Conservation (phyloP, 30 jellyfish, hydroid and myxozoan genomes). For the Aurelia coerulea region DNA sequence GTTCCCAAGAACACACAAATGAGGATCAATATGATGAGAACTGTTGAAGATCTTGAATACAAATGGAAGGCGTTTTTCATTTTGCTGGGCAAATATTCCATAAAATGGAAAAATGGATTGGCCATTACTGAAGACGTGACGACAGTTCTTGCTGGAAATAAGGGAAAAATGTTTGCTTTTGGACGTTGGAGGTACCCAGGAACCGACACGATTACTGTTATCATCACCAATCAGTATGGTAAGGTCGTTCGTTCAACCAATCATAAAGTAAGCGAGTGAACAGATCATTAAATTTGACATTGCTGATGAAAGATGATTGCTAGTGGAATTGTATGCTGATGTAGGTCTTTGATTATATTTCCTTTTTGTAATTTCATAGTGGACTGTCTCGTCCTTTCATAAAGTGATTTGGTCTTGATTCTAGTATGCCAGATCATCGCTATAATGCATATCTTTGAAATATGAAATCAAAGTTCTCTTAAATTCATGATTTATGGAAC, state of each 20-base stretch:
- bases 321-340: too few relatives aligned
- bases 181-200: constrained; percentile 27
- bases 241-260: neutral
- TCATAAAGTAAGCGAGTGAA: too few relatives aligned
- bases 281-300: too few relatives aligned
- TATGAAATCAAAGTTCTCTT: too few relatives aligned
- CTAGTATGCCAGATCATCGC: too few relatives aligned
- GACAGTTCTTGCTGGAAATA: constrained; percentile 9
- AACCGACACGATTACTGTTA: neutral
- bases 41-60: neutral
- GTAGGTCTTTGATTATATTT: too few relatives aligned
- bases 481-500: too few relatives aligned
- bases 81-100: neutral
- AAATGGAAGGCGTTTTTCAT: constrained; percentile 18
- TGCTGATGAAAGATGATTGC: too few relatives aligned
- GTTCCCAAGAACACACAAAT: constrained; percentile 2
- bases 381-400: too few relatives aligned
- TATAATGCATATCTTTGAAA: too few relatives aligned
- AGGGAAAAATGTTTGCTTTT: constrained; percentile 1
- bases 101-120: neutral
- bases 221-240: neutral
- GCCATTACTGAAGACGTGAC: constrained; percentile 8
- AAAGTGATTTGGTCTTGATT: too few relatives aligned
- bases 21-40: neutral
- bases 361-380: too few relatives aligned